Evolutionary conservation across 2,888 invertebrate species (phyloP).

Genomic region (Chloroclystis v-ata): DNA sequence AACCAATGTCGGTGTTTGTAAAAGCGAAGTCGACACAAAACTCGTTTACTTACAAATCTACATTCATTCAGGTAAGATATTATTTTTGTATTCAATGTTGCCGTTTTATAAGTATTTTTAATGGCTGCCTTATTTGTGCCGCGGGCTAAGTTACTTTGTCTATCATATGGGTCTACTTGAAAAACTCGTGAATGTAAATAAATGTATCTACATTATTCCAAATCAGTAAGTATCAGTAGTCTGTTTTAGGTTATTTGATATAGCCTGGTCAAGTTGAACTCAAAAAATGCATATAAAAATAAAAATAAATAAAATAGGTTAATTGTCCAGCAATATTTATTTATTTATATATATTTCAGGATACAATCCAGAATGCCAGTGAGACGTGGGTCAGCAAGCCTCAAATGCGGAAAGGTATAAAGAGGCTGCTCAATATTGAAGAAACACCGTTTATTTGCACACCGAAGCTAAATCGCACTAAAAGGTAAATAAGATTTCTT

Average conservation of each 20-base stretch:
- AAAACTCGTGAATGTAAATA: too few relatives aligned
- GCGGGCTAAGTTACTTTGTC: too few relatives aligned
- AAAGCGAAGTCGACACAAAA: conserved; percentile 65
- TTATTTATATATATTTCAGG: conserved; percentile 40
- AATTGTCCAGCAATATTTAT: too few relatives aligned
- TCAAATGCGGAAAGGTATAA: conserved; percentile 56
- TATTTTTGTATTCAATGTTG: not conserved
- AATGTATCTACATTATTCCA: too few relatives aligned
- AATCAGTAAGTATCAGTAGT: too few relatives aligned
- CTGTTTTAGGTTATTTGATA: too few relatives aligned
- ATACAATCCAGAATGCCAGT: conserved; percentile 70
- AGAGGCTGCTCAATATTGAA: conserved; percentile 67
- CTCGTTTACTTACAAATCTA: conserved; percentile 67
- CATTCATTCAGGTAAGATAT: conserved; percentile 62
- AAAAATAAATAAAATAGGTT: too few relatives aligned
- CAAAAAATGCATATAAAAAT: too few relatives aligned
- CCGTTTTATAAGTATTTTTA: not conserved
- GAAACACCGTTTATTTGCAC: conserved; percentile 81
- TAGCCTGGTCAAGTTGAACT: too few relatives aligned
- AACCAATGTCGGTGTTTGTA: conserved; percentile 79
- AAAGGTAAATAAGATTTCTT: conserved; percentile 42
- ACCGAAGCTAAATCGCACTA: conserved; percentile 60
- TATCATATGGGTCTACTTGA: too few relatives aligned
- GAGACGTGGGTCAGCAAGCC: conserved; percentile 67
- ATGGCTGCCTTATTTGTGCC: too few relatives aligned